phyloP scores from a whole-genome alignment of 2,888 invertebrate species.

The Opisthograptis luteolata region DNA sequence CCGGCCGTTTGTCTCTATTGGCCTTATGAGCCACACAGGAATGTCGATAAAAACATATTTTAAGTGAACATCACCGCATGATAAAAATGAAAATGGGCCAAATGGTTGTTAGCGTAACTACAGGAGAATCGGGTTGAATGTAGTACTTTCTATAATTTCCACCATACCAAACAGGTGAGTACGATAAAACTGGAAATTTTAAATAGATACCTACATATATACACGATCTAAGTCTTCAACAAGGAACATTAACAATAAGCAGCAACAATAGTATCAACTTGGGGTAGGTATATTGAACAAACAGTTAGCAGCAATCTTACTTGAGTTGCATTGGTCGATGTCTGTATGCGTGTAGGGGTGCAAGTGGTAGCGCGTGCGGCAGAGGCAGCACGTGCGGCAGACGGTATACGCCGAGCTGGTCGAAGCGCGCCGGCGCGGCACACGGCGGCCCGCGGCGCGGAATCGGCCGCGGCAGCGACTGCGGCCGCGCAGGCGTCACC shows the following conservation, averaged over 20 bases:
- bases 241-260: neutral
- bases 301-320: slow-evolving; percentile 41
- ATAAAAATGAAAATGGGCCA: neutral
- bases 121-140: neutral
- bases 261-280: neutral
- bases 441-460: slow-evolving; percentile 75
- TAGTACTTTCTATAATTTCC: too few species aligned
- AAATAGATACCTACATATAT: too few species aligned
- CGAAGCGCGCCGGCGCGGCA: slow-evolving; percentile 83
- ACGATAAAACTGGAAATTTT: too few species aligned
- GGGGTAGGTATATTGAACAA: neutral
- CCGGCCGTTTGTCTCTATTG: slow-evolving; percentile 31
- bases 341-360: slow-evolving; percentile 68
- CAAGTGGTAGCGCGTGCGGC: slow-evolving; percentile 73
- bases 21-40: too few species aligned
- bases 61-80: neutral
- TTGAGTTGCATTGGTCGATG: slow-evolving; percentile 72
- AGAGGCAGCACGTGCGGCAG: slow-evolving; percentile 80
- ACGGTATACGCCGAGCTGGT: slow-evolving; percentile 88
- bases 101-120: neutral
- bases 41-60: neutral
- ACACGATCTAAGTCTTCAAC: too few species aligned
- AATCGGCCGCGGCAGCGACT: slow-evolving; percentile 80
- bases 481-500: slow-evolving; percentile 91
- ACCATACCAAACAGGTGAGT: too few species aligned